Conservation (phyloP, 2,888 invertebrate species). For the Scrobipalpa costella region DNA sequence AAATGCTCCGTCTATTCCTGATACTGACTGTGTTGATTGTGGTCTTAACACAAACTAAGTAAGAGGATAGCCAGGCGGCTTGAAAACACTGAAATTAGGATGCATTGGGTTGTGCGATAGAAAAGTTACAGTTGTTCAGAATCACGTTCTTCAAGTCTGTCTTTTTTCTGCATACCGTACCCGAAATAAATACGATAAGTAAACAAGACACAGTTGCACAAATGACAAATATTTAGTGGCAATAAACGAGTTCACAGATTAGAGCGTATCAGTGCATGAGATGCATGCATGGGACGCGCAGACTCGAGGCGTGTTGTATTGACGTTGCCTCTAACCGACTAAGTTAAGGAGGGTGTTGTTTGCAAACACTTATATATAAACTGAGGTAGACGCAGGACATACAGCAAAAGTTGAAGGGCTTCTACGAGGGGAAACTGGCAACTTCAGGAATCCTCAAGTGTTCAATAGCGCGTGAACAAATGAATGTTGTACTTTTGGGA, state of each 20-base stretch:
- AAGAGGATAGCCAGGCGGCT: no score
- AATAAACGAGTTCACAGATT: slow-evolving; percentile 14
- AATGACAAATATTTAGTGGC: slow-evolving; percentile 7
- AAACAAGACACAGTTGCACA: slow-evolving; percentile 1
- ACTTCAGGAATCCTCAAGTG: no score
- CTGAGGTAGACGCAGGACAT: no score
- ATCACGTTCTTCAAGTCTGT: not conserved
- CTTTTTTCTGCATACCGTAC: not conserved
- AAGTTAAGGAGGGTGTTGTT: not conserved
- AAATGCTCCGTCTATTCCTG: no score
- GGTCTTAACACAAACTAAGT: no score
- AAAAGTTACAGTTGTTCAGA: not conserved
- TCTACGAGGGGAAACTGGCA: no score
- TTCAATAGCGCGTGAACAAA: no score
- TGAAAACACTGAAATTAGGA: not conserved
- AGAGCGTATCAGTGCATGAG: slow-evolving; percentile 10
- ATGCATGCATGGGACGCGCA: not conserved
- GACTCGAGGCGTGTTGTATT: not conserved
- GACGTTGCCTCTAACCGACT: not conserved
- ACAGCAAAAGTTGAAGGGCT: no score
- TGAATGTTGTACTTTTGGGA: no score
- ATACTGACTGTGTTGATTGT: no score
- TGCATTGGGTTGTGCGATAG: not conserved
- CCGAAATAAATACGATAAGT: not conserved
- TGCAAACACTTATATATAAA: no score